These are phyloP conservation scores for Drosophila meridionalis DNA, from an alignment of 2,888 invertebrate genomes.

Conservation along the genomic window DNA sequence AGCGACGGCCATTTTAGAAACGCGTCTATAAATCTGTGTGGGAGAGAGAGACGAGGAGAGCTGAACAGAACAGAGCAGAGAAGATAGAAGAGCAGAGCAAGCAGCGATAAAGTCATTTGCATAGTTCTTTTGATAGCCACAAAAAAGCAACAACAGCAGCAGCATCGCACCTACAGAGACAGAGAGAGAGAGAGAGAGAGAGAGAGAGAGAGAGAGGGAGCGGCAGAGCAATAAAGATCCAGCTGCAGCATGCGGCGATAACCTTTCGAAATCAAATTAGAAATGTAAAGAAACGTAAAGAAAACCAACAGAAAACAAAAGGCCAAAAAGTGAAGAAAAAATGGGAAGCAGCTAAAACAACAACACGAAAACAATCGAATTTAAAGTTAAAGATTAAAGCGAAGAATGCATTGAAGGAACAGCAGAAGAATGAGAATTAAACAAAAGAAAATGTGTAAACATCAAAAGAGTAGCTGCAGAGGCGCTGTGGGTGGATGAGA, in stretches of 20 bases:
- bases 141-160: slow-evolving; percentile 21
- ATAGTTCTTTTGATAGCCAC: slow-evolving; percentile 73
- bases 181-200: background rate
- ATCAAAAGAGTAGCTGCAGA: slow-evolving; percentile 34
- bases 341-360: slow-evolving; percentile 11
- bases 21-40: slow-evolving; percentile 65
- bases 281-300: slow-evolving; percentile 61
- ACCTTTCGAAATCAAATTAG: slow-evolving; percentile 79
- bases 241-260: slow-evolving; percentile 51
- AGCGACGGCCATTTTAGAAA: slow-evolving; percentile 57
- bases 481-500: slow-evolving; percentile 11
- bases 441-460: slow-evolving; percentile 14
- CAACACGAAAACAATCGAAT: slow-evolving; percentile 15
- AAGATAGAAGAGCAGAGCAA: background rate
- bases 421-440: background rate
- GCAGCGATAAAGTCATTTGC: slow-evolving; percentile 77
- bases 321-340: slow-evolving; percentile 6
- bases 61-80: background rate
- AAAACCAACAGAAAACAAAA: slow-evolving; percentile 19
- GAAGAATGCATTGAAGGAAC: background rate
- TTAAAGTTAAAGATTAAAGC: slow-evolving; percentile 11
- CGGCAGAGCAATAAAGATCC: slow-evolving; percentile 8
- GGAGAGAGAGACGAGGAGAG: background rate
- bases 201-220: background rate
- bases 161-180: slow-evolving; percentile 57